These are phyloP conservation scores for Bradypus variegatus DNA, from an alignment of 2,797 vertebrate species.

Conservation along the genomic window DNA sequence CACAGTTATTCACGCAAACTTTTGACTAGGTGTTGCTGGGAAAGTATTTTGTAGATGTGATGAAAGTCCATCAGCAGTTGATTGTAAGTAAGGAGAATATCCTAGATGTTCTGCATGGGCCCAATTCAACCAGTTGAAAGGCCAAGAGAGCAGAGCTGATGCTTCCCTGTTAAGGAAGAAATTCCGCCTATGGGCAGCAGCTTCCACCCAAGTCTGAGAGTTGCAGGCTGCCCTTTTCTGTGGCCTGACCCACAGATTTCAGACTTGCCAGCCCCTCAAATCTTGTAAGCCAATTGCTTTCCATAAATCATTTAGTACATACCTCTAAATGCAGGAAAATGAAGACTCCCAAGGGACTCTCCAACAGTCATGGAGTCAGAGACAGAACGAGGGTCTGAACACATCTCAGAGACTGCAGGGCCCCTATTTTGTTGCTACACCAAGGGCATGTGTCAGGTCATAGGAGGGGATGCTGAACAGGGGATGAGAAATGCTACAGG, in stretches of 20 bases:
- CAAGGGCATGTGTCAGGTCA: too few relatives aligned
- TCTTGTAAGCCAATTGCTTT: background rate
- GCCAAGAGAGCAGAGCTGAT: background rate
- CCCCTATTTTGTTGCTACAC: too few relatives aligned
- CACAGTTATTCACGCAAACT: too few relatives aligned
- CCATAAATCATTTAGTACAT: background rate
- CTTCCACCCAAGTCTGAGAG: background rate
- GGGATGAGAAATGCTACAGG: background rate
- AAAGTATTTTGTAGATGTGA: background rate
- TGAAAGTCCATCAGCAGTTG: background rate
- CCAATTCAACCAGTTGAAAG: background rate
- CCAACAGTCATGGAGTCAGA: background rate
- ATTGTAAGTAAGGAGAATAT: background rate
- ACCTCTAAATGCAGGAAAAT: background rate
- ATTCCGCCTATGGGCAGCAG: background rate
- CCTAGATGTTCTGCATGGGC: background rate
- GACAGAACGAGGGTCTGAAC: background rate
- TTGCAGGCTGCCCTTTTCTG: too few relatives aligned
- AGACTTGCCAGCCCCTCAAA: background rate
- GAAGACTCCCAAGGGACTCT: background rate
- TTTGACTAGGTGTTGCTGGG: too few relatives aligned
- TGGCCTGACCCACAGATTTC: background rate
- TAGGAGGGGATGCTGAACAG: background rate
- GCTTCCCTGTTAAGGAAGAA: background rate
- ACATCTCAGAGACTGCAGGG: rapidly evolving